Evolutionary conservation across 2,113 vertebrate genomes (phyloP).

Genomic region (Callithrix jacchus): DNA sequence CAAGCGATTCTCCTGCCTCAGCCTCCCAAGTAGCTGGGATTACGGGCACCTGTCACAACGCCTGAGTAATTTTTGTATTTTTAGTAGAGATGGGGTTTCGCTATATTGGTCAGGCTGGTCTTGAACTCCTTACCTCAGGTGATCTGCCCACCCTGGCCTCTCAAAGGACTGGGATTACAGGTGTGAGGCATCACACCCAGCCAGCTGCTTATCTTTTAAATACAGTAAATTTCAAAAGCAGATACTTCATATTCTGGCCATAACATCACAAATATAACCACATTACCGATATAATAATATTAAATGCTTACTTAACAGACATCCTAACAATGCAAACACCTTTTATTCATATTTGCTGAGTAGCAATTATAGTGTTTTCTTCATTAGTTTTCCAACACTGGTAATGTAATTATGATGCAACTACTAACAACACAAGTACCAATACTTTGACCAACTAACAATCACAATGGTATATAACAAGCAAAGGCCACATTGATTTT

Average conservation of each 20-base stretch:
- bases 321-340: slow-evolving; percentile 5
- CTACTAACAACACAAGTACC: slow-evolving; percentile 32
- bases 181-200: no score
- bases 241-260: slow-evolving; percentile 46
- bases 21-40: no score
- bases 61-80: no score
- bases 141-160: no score
- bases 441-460: slow-evolving; percentile 29
- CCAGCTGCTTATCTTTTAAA: neutral
- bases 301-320: neutral
- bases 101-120: no score
- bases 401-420: slow-evolving; percentile 18
- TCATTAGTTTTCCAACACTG: slow-evolving; percentile 43
- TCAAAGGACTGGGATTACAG: no score
- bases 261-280: slow-evolving; percentile 32
- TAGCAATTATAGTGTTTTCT: neutral
- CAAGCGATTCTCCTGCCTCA: no score
- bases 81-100: no score
- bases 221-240: slow-evolving; percentile 58
- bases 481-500: slow-evolving; percentile 85
- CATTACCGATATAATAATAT: slow-evolving; percentile 20
- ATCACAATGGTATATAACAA: slow-evolving; percentile 58
- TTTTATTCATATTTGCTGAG: slow-evolving; percentile 15
- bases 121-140: no score
- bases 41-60: no score